Evolutionary conservation across 2,888 invertebrate species (phyloP), one percentile per base, ranked within the genome.

Genomic region (Chelonus formosanus): DNA sequence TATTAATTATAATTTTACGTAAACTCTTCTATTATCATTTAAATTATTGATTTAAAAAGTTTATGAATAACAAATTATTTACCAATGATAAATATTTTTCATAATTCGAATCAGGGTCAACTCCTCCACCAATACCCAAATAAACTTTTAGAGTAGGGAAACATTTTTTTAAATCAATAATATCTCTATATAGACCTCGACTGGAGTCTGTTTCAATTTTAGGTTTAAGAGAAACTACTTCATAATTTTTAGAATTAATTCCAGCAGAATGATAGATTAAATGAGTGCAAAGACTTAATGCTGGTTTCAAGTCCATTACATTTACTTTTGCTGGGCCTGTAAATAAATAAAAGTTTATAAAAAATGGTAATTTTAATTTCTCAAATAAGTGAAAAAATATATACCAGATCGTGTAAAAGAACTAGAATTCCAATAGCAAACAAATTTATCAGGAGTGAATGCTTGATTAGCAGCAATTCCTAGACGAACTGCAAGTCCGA

Each of bases 301-400:
- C 91, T 1, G 90, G 90, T 74, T 92, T 91, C 80, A 93, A 74
- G 78, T 92, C 92, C 65, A 84, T 76, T 0, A 90, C 84, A 75
- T 89, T 87, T 84, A 92, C 88, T 77, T 91, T 91, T 50, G 91
- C 91, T 83, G 91, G 89, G 77, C 91, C 92, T 92, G 85, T 20
- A 20, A 78, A 81, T 7, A 56, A 40, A 35, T 8, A 56, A 20
- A 20, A 20, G 20, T 20, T 20, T 20, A 20, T 20, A 20, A 20
- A 20, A 20, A 40, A 40, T 5, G 3, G 40, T 4, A 40, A 40
- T 40, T 40, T 40, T 40, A 40, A 5, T 5, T 5, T 5, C 5
- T 40, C 40, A 40, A 40, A 40, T 40, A 5, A 40, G 40, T 5
- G 5, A 40, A 40, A 20, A 56, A 40, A 34, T 40, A 4, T 36